Evolutionary conservation across 2,888 invertebrate species (phyloP).

Genomic region (Amblyjoppa proteus): DNA sequence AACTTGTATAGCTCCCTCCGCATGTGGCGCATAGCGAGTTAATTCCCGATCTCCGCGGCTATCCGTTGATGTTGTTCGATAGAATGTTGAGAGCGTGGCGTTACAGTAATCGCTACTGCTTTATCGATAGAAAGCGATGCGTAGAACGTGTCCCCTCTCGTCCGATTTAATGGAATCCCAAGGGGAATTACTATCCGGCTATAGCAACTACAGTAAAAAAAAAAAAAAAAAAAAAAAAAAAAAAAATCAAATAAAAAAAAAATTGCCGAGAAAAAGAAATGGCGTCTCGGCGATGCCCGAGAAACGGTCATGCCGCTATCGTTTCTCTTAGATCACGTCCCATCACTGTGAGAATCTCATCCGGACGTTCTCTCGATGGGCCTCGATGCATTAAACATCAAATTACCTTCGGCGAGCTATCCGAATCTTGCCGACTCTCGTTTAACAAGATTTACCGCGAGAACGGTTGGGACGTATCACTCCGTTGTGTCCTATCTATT

Average conservation of each 20-base stretch:
- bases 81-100: neutral
- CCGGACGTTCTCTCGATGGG: neutral
- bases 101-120: neutral
- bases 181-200: neutral
- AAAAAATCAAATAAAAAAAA: neutral
- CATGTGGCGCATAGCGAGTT: conserved; percentile 32
- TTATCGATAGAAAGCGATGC: neutral
- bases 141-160: neutral
- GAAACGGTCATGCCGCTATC: neutral
- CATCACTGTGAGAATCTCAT: neutral
- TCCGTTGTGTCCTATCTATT: conserved; percentile 2
- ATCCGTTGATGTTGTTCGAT: neutral
- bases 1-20: neutral
- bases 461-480: neutral
- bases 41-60: conserved; percentile 6
- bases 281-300: conserved; percentile 20
- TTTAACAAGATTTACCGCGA: neutral
- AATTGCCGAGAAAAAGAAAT: conserved; percentile 30
- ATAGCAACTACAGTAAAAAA: neutral
- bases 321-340: conserved; percentile 21
- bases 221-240: neutral
- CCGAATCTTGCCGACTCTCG: neutral
- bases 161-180: neutral
- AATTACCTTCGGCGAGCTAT: conserved; percentile 3
- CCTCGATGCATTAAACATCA: neutral